Percentiles rank a stretch among this genome's conserved stretches.
Evolutionary conservation across 2,113 vertebrate genomes (phyloP).

Genomic region (Malurus alboscapulatus): DNA sequence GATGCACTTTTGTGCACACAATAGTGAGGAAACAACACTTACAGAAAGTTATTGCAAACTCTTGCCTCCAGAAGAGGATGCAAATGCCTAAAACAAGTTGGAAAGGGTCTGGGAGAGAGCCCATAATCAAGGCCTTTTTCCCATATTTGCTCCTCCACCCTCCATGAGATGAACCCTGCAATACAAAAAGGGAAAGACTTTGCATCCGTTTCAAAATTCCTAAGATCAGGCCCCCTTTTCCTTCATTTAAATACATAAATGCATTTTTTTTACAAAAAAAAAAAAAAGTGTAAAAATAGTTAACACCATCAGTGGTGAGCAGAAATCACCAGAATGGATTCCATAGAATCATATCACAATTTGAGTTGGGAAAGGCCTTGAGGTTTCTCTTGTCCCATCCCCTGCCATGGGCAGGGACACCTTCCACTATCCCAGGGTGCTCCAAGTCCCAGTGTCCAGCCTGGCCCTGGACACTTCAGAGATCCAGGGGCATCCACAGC

Average conservation of each 20-base stretch:
- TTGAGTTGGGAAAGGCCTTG: background rate
- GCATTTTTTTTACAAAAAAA: too few relatives aligned
- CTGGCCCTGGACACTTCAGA: background rate
- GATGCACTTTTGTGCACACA: background rate
- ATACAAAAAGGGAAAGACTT: background rate
- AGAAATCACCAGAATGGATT: background rate
- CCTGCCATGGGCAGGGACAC: background rate
- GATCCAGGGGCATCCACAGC: background rate
- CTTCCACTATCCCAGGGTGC: too few relatives aligned
- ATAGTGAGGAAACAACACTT: background rate
- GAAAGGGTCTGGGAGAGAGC: background rate
- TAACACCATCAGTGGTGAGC: background rate
- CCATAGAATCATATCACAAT: too few relatives aligned
- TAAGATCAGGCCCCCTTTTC: background rate
- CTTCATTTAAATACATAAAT: background rate
- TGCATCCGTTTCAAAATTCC: background rate
- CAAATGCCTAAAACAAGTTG: background rate
- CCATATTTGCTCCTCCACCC: background rate
- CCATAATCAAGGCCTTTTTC: background rate
- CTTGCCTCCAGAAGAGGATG: background rate
- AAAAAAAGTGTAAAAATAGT: background rate
- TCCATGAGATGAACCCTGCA: background rate
- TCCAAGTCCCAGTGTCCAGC: background rate
- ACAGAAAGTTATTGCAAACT: background rate
- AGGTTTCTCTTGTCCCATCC: accelerated